phyloP scores from a whole-genome alignment of 2,888 invertebrate genomes.

The Polia nebulosa region DNA sequence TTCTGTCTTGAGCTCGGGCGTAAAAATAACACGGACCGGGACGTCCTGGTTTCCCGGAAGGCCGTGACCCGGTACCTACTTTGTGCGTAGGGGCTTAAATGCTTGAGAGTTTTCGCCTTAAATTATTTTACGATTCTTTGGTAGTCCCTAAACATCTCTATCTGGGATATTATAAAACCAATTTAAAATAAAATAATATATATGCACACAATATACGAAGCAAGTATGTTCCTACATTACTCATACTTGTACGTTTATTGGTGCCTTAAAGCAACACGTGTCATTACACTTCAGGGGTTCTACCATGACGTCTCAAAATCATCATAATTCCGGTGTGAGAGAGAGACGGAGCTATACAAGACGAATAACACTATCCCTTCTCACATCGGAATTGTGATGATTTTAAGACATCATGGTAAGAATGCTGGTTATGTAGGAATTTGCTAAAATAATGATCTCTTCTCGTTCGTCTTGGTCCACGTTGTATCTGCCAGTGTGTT shows the following conservation, averaged over 20 bases:
- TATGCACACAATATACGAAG: no score
- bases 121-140: not conserved
- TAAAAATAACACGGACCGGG: conserved; percentile 18
- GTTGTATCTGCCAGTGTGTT: no score
- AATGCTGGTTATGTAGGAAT: not conserved
- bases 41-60: not conserved
- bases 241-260: not conserved
- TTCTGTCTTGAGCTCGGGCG: not conserved
- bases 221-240: no score
- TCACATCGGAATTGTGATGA: no score
- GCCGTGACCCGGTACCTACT: not conserved
- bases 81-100: not conserved
- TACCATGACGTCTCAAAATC: no score
- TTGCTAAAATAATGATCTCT: not conserved
- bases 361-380: no score
- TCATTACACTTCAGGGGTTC: not conserved
- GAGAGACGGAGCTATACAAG: no score
- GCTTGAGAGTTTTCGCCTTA: not conserved
- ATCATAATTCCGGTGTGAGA: no score
- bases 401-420: no score
- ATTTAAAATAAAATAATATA: not conserved
- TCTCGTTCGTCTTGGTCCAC: no score
- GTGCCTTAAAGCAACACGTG: not conserved
- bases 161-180: not conserved
- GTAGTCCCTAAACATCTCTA: not conserved